Evolutionary conservation across 2,113 vertebrate species (phyloP).

Genomic region (Sylvia atricapilla): DNA sequence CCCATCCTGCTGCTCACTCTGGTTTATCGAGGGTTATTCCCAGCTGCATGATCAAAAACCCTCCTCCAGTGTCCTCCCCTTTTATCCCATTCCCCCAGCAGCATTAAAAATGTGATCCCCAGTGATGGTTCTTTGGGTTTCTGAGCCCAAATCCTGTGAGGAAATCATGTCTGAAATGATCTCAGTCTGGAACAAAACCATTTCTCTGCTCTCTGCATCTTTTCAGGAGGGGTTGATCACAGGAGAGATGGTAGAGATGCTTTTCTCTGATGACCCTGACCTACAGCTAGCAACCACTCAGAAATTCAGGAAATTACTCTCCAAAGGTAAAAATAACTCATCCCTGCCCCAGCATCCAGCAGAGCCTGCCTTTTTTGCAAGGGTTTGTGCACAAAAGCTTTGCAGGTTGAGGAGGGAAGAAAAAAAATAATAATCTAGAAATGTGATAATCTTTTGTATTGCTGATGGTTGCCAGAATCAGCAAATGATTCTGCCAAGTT

Average conservation of each 20-base stretch:
- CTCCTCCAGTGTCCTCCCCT: neutral
- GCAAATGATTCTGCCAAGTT: neutral
- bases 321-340: constrained; percentile 83
- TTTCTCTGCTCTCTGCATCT: neutral
- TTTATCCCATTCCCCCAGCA: neutral
- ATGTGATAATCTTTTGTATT: neutral
- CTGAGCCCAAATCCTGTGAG: neutral
- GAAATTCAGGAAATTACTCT: constrained; percentile 96
- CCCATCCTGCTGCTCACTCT: neutral
- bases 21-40: neutral
- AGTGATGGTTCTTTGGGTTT: accelerated
- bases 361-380: neutral
- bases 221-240: constrained; percentile 94
- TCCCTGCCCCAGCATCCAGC: accelerated
- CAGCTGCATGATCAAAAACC: neutral
- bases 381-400: neutral
- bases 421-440: neutral
- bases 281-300: constrained; percentile 93
- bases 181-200: neutral
- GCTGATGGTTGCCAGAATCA: neutral
- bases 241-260: constrained; percentile 96
- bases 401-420: neutral
- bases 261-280: constrained; percentile 95
- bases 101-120: neutral
- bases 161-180: neutral